phyloP scores from a whole-genome alignment of 2,113 vertebrate genomes.

The Engystomops pustulosus region DNA sequence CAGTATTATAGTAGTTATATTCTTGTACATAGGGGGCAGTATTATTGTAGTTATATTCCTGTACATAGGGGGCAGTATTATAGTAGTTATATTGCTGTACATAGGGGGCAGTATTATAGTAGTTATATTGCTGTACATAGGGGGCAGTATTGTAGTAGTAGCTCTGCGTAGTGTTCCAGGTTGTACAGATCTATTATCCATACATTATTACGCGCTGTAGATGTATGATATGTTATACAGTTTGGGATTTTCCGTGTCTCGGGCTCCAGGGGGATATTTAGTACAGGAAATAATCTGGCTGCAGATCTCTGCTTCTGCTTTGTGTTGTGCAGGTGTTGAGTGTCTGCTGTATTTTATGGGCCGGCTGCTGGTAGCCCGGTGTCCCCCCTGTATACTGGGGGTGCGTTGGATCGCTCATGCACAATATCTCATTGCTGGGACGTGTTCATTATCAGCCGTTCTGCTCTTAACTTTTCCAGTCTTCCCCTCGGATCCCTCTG shows the following conservation, averaged over 20 bases:
- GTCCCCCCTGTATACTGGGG: background rate
- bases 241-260: background rate
- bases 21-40: background rate
- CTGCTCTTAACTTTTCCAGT: slow-evolving; percentile 30
- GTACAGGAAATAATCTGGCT: background rate
- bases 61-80: slow-evolving; percentile 1
- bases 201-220: no score
- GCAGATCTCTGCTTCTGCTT: background rate
- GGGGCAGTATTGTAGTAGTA: background rate
- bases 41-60: slow-evolving; percentile 5
- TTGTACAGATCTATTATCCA: no score
- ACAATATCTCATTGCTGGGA: background rate
- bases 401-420: background rate
- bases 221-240: background rate
- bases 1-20: slow-evolving; percentile 19
- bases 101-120: background rate
- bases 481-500: background rate
- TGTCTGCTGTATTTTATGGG: background rate
- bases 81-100: slow-evolving; percentile 2
- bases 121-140: background rate
- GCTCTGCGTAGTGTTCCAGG: no score
- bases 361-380: background rate
- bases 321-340: background rate
- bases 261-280: background rate
- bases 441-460: slow-evolving; percentile 34